These are phyloP conservation scores for Bombus pyrosoma DNA, from an alignment of 1,140 invertebrate species.

Conservation along the genomic window DNA sequence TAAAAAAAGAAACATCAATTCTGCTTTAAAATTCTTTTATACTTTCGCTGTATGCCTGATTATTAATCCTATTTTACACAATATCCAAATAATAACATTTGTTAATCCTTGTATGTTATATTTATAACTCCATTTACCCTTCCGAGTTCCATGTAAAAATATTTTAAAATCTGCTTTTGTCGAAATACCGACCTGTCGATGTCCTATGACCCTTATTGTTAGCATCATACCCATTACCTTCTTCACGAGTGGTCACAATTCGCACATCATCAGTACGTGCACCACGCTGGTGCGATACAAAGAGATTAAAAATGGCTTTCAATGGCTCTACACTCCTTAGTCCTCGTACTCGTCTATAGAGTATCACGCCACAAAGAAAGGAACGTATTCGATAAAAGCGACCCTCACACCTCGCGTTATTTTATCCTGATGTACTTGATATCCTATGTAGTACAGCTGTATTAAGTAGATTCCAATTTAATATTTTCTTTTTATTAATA, in stretches of 20 bases:
- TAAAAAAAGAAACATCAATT: neutral
- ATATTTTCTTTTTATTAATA: too few relatives aligned
- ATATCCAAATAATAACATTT: neutral
- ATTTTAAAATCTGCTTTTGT: neutral
- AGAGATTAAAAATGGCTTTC: slow-evolving; percentile 3
- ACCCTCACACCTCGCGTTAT: neutral
- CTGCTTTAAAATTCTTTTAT: neutral
- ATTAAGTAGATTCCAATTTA: neutral
- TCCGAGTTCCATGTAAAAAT: neutral
- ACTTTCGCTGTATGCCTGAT: neutral
- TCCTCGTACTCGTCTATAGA: neutral
- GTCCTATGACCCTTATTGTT: neutral
- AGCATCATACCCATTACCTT: neutral
- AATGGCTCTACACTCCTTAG: neutral
- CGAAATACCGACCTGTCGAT: neutral
- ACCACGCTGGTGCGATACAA: neutral
- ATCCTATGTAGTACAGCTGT: neutral
- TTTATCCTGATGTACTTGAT: neutral
- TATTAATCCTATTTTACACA: neutral
- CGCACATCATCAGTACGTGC: neutral
- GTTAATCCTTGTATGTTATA: neutral
- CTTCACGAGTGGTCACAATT: neutral
- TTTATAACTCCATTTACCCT: neutral
- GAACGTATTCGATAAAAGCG: neutral
- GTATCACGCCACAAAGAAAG: neutral